A percentile compares a stretch with the other conserved stretches of the same genome.
phyloP scores from a whole-genome alignment of 1,140 invertebrate genomes.

The Liolophura sinensis region DNA sequence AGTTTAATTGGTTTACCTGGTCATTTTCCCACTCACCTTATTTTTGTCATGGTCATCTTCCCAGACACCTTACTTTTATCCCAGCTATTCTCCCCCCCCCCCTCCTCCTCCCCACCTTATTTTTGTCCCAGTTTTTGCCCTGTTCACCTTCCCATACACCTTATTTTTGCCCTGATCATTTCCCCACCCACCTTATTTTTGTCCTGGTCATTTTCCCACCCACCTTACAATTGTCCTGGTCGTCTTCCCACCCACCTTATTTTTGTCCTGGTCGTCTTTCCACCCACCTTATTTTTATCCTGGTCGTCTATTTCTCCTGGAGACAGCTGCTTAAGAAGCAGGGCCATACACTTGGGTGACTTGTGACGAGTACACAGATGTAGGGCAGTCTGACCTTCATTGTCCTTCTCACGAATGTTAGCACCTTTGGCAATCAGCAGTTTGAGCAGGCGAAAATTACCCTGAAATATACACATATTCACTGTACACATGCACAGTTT shows the following conservation, averaged over 20 bases:
- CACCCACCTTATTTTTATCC: conserved; percentile 59
- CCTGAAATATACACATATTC: conserved; percentile 32
- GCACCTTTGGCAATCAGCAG: conserved; percentile 54
- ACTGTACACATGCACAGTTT: neutral
- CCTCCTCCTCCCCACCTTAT: neutral
- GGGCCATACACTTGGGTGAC: conserved; percentile 55
- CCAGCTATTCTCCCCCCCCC: neutral
- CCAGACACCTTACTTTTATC: neutral
- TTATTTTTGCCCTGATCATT: neutral
- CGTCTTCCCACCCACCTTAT: conserved; percentile 59
- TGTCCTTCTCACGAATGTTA: conserved; percentile 54
- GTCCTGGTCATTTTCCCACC: conserved; percentile 58
- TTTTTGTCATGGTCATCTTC: neutral
- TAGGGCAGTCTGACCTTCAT: conserved; percentile 55
- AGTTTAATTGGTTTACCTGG: no score
- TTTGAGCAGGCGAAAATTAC: conserved; percentile 52
- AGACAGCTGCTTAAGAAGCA: conserved; percentile 53
- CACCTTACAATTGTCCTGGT: conserved; percentile 59
- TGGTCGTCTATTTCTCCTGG: conserved; percentile 58
- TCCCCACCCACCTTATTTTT: conserved; percentile 48
- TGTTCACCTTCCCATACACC: neutral
- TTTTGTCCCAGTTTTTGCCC: neutral
- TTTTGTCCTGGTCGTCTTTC: conserved; percentile 58
- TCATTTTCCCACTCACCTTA: neutral
- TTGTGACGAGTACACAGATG: conserved; percentile 57